Evolutionary conservation across 2,797 vertebrate species (phyloP), one percentile per base, ranked within the genome.

Genomic region (Spinibarbus caldwelli): DNA sequence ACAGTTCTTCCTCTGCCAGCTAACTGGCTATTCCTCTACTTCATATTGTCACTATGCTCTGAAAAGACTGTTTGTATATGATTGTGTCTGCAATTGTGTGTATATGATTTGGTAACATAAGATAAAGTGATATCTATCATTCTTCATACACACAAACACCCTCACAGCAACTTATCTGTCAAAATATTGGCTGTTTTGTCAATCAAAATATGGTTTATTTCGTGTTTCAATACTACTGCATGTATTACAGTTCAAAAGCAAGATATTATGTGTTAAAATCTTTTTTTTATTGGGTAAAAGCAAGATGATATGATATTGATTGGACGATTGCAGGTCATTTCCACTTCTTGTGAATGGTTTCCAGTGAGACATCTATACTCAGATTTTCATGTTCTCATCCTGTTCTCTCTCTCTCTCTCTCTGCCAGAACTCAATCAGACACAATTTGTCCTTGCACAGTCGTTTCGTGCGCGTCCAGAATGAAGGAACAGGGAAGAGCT

Each of bases 401-500:
- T 1, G 1, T 67, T 73, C 34, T 17, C 11, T 76, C 17, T 67
- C 45, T 64, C 11, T 64, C 9, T 67, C 7, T 38, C 4, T 17
- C 5, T 62, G 9, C 6, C 94, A 99, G 98, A 99, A 99, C 91
- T 99, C 98, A 75, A 99, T 99, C 92, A 96, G 98, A 87, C 98
- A 99, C 92, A 99, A 99, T 89, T 90, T 99, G 86, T 99, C 98
- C 3, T 95, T 99, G 88, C 98, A 99, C 91, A 99, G 97, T 92
- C 98, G 98, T 85, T 99, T 99, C 80, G 94, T 99, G 86, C 96
- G 98, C 41, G 97, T 99, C 66, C 98, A 99, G 93, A 99, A 99
- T 17, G 98, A 99, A 90, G 98, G 98, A 59, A 99, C 98, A 0
- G 98, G 98, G 21, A 99, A 99, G 93, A 99, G 98, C 92, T 99